phyloP scores from a whole-genome alignment of 2,113 vertebrate species.

The Lophura nycthemera region DNA sequence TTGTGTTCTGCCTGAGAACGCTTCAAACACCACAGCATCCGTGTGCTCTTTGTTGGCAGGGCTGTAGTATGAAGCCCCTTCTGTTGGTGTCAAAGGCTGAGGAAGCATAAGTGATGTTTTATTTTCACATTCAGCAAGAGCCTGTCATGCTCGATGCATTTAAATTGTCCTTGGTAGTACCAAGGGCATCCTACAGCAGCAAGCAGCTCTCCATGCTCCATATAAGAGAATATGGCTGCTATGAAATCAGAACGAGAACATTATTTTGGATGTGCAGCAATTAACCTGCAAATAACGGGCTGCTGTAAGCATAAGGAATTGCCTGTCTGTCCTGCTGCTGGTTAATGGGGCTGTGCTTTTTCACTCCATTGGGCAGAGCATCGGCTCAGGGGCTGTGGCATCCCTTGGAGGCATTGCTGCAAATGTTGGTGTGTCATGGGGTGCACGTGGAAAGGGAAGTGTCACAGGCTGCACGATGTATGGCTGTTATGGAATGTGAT shows the following conservation, averaged over 20 bases:
- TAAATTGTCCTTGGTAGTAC: conserved; percentile 42
- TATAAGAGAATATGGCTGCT: background rate
- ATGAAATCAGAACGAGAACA: background rate
- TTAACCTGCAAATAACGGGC: conserved; percentile 35
- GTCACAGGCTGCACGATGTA: background rate
- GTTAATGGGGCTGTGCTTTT: conserved; percentile 32
- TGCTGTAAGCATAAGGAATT: background rate
- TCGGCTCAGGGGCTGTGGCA: background rate
- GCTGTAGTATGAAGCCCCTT: background rate
- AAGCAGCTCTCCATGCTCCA: background rate
- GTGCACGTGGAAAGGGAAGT: background rate
- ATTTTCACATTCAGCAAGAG: background rate
- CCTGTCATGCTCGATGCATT: background rate
- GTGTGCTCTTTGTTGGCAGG: background rate
- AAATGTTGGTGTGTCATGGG: background rate
- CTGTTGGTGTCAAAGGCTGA: background rate
- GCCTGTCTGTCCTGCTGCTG: background rate
- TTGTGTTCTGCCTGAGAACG: background rate
- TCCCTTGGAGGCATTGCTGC: background rate
- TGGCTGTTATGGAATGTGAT: background rate
- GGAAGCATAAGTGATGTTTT: background rate
- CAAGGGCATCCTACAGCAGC: conserved; percentile 51
- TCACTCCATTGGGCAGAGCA: conserved; percentile 25
- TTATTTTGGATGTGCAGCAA: background rate
- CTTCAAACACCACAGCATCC: background rate